A percentile compares a stretch with the other conserved stretches of the same genome.
Conservation (phyloP, 2,797 vertebrate genomes). For the Synanceia verrucosa region DNA sequence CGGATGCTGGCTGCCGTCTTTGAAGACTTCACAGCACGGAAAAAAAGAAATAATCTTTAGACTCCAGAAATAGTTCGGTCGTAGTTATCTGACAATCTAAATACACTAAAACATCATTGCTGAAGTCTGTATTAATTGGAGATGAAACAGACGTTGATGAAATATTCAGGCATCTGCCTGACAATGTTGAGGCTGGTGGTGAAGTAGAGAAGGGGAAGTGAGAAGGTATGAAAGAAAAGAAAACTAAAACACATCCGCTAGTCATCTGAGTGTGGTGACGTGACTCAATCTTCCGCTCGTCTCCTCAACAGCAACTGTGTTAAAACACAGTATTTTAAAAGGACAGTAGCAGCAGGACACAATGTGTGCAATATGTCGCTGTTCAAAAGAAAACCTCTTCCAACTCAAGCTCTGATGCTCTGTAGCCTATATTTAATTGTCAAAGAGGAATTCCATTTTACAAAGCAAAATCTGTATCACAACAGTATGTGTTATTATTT, state of each 20-base stretch:
- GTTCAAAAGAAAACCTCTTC: background rate
- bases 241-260: conserved; percentile 61
- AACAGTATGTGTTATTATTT: background rate
- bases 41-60: background rate
- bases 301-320: conserved; percentile 65
- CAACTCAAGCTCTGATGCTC: background rate
- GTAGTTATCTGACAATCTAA: background rate
- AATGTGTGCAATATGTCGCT: no score
- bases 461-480: no score
- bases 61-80: background rate
- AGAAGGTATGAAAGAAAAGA: conserved; percentile 24
- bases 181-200: background rate
- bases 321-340: no score
- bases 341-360: no score
- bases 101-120: accelerated
- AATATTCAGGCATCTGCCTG: background rate
- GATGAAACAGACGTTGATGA: background rate
- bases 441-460: background rate
- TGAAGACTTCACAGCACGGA: background rate
- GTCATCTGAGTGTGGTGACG: conserved; percentile 43
- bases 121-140: background rate
- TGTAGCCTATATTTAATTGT: background rate
- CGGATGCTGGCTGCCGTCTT: conserved; percentile 47
- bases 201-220: conserved; percentile 25
- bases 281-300: conserved; percentile 35